Percentiles rank a stretch among this genome's conserved stretches.
Conservation (phyloP, 2,888 invertebrate genomes). For the Chydorus sphaericus region DNA sequence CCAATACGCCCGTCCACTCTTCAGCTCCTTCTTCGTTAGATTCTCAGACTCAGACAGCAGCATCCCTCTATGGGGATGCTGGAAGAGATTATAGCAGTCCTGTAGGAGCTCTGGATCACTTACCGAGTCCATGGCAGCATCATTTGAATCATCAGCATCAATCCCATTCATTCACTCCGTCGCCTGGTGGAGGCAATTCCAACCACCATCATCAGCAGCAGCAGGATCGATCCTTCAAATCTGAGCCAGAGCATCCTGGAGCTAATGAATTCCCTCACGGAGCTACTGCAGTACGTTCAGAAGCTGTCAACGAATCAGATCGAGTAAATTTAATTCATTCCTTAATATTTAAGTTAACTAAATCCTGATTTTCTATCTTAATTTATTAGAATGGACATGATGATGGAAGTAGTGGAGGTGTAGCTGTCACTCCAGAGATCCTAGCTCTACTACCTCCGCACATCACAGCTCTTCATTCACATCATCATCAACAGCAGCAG, state of each 20-base stretch:
- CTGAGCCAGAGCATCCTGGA: constrained; percentile 5
- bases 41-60: neutral
- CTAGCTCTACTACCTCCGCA: constrained; percentile 39
- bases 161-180: neutral
- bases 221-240: constrained; percentile 12
- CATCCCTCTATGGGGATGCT: neutral
- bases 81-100: neutral
- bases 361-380: neutral
- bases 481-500: neutral
- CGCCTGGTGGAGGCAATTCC: neutral
- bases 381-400: constrained; percentile 25
- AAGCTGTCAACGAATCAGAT: constrained; percentile 30
- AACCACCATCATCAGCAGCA: neutral
- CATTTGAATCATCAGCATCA: neutral
- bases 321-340: constrained; percentile 21
- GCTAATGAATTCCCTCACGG: constrained; percentile 7
- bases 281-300: neutral
- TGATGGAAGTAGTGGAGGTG: constrained; percentile 39
- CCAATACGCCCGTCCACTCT: neutral
- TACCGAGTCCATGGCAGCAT: constrained; percentile 3
- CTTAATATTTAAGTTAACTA: neutral
- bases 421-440: constrained; percentile 47
- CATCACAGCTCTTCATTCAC: neutral
- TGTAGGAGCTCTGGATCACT: neutral
- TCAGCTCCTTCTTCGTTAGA: neutral